Evolutionary conservation across 2,113 vertebrate genomes (phyloP).

Genomic region (Brachypteracias leptosomus): DNA sequence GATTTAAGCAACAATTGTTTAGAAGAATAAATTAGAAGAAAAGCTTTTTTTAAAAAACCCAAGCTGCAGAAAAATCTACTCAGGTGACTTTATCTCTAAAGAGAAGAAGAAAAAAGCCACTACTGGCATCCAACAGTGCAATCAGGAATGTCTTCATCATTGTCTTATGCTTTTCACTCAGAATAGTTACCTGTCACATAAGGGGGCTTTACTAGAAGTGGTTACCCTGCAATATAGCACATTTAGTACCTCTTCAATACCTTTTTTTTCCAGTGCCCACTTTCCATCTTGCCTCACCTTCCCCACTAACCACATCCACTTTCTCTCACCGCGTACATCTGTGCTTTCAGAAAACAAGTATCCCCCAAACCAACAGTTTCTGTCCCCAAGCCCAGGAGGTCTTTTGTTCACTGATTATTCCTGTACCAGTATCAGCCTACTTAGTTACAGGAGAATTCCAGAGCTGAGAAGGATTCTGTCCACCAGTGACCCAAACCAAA

Average conservation of each 20-base stretch:
- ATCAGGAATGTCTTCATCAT: neutral
- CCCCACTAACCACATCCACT: neutral
- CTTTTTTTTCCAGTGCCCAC: neutral
- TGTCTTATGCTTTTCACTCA: neutral
- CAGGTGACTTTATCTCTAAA: neutral
- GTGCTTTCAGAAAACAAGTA: conserved; percentile 46
- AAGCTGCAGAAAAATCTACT: neutral
- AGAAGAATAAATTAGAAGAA: neutral
- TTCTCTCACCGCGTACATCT: conserved; percentile 45
- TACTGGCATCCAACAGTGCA: neutral
- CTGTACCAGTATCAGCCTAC: neutral
- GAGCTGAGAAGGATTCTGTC: neutral
- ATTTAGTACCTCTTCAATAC: neutral
- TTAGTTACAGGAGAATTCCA: neutral
- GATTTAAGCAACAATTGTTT: neutral
- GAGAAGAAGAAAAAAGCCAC: neutral
- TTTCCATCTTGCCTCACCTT: neutral
- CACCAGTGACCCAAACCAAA: neutral
- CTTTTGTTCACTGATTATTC: neutral
- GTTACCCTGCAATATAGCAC: neutral
- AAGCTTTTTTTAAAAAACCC: neutral
- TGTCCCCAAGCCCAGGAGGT: neutral
- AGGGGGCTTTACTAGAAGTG: neutral
- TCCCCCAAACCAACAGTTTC: neutral
- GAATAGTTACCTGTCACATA: neutral